Evolutionary conservation across 1,140 invertebrate genomes (phyloP), one percentile per base, ranked within the genome.

Genomic region (Ylistrum balloti): DNA sequence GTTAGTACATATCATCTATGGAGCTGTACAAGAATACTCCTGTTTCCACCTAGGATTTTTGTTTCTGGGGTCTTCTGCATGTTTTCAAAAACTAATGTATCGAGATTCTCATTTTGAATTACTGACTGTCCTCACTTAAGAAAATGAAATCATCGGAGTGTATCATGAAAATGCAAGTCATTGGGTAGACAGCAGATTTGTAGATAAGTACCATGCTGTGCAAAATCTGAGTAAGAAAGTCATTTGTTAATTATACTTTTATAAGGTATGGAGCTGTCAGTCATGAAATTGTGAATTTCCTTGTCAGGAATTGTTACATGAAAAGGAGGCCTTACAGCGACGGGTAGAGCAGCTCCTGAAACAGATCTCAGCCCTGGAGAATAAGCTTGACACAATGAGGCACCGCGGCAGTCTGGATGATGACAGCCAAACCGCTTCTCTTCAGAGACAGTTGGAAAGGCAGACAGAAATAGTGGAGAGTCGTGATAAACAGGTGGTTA

Each of bases 301-400:
- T 94, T 38, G 35, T 28, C 94, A 98, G 98, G 98, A 98, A 95
- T 96, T 98, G 56, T 97, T 97, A 92, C 97, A 97, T 74, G 98
- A 98, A 93, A 97, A 98, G 33, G 98, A 98, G 93, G 97, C 98
- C 35, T 96, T 98, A 86, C 98, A 98, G 94, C 97, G 97, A 91
- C 97, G 97, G 85, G 97, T 98, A 91, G 97, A 98, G 33, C 97
- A 98, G 94, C 98, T 98, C 95, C 97, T 98, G 89, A 97, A 98
- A 89, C 97, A 98, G 94, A 97, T 98, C 89, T 98, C 98, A 85
- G 97, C 97, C 0, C 97, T 98, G 92, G 97, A 98, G 91, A 97
- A 97, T 89, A 97, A 98, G 28, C 96, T 98, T 41, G 98, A 98
- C 95, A 97, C 98, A 92, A 97, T 94, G 90, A 90, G 94, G 22